Evolutionary conservation across 2,797 vertebrate genomes (phyloP), one percentile per base, ranked within the genome.

Genomic region (Lophius americanus): DNA sequence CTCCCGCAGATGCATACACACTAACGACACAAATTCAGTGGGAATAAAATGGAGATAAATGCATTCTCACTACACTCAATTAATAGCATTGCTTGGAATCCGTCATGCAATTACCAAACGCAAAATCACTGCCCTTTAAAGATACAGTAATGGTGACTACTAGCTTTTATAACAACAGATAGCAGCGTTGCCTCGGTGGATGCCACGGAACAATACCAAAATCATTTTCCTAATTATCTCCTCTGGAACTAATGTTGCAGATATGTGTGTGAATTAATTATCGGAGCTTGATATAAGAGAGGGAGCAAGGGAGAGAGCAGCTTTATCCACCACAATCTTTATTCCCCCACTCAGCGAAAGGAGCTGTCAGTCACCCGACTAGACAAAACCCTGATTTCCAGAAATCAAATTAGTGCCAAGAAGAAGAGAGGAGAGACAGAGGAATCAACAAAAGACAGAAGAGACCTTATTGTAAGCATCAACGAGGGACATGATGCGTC

Each of bases 311-410:
- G 73, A 70, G 73, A 74, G 75, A 84, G 81, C 56, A 74, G 81
- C 64, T 84, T 86, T 90, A 91, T 89, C 88, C 84, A 39, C 36
- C 44, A 43, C 63, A 85, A 89, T 91, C 83, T 90, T 73, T 60
- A 68, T 64, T 61, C 73, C 68, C 38, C 46, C 43, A 3, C 42
- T 9, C 3, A 41, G 74, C 78, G 42, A 82, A 77, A 63, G 82
- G 76, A 78, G 87, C 87, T 90, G 92, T 91, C 92, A 92, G 83
- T 93, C 92, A 92, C 69, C 68, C 23, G 1, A 51, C 50, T 70
- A 91, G 89, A 93, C 92, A 93, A 94, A 91, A 92, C 73, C 79
- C 66, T 79, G 89, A 92, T 92, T 92, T 91, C 70, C 82, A 86
- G 81, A 93, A 91, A 92, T 92, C 82, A 88, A 90, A 91, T 91